Evolutionary conservation across 2,113 vertebrate species (phyloP).

Genomic region (Takifugu flavidus): DNA sequence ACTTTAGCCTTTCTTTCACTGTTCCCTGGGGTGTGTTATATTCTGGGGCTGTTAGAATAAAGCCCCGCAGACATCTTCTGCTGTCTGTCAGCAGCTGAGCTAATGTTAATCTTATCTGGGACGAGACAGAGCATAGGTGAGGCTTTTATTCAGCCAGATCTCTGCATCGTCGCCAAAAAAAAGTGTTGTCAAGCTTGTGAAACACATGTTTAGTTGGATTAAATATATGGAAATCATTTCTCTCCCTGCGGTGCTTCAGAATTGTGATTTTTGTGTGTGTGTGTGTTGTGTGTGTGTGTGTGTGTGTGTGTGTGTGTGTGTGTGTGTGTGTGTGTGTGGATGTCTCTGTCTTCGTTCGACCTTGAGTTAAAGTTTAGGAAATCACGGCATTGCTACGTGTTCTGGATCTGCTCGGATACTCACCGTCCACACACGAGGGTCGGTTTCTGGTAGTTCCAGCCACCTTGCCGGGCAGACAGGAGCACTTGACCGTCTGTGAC

Average conservation of each 20-base stretch:
- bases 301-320: not conserved
- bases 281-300: not conserved
- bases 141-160: conserved; percentile 40
- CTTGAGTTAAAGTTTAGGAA: not conserved
- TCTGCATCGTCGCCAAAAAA: conserved; percentile 31
- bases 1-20: conserved; percentile 15
- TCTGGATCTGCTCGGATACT: conserved; percentile 32
- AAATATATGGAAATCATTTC: conserved; percentile 5
- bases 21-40: conserved; percentile 33
- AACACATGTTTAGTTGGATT: conserved; percentile 7
- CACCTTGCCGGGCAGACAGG: conserved; percentile 82
- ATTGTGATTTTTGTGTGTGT: not conserved
- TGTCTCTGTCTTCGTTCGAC: not conserved
- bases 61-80: conserved; percentile 34
- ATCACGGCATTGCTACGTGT: not conserved
- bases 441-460: conserved; percentile 81
- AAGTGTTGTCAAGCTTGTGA: conserved; percentile 11
- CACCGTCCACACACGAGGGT: conserved; percentile 82
- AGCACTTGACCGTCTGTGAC: conserved; percentile 83
- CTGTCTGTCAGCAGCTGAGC: conserved; percentile 44
- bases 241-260: conserved; percentile 4
- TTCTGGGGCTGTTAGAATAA: conserved; percentile 30
- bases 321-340: not conserved
- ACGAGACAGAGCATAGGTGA: conserved; percentile 45
- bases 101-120: conserved; percentile 63